Evolutionary conservation across 2,888 invertebrate species (phyloP).

Genomic region (Gastrophysa polygoni): DNA sequence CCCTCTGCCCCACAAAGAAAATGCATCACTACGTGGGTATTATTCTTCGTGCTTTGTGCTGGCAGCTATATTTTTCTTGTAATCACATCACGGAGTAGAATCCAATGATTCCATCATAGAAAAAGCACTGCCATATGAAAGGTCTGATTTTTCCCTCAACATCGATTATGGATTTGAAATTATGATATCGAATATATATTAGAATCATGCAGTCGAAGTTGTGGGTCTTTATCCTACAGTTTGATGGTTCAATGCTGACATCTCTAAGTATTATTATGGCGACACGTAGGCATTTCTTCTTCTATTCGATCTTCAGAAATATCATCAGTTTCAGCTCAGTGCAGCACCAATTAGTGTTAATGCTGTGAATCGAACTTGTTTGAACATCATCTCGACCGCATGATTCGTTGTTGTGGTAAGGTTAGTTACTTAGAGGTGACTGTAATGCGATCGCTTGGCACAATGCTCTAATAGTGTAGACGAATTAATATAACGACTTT

Average conservation of each 20-base stretch:
- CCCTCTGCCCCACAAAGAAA: background rate
- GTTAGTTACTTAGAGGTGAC: background rate
- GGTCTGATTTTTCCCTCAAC: no score
- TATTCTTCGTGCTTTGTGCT: background rate
- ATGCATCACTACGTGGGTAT: constrained; percentile 2
- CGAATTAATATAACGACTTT: constrained; percentile 54
- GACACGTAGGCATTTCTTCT: no score
- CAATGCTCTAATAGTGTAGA: constrained; percentile 44
- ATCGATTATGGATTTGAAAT: no score
- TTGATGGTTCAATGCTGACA: no score
- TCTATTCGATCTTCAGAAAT: no score
- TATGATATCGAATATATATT: no score
- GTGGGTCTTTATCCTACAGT: no score
- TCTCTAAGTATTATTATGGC: no score
- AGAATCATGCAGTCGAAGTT: no score
- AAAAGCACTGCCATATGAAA: no score
- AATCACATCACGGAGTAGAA: background rate
- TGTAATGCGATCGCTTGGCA: constrained; percentile 24
- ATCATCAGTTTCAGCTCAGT: no score
- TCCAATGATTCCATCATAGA: no score
- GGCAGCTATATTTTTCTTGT: background rate
- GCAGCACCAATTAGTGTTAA: background rate
- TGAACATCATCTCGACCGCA: background rate
- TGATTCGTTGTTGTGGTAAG: background rate
- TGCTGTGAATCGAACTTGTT: background rate